phyloP scores from a whole-genome alignment of 2,888 invertebrate genomes.

The Nomada ruficornis region DNA sequence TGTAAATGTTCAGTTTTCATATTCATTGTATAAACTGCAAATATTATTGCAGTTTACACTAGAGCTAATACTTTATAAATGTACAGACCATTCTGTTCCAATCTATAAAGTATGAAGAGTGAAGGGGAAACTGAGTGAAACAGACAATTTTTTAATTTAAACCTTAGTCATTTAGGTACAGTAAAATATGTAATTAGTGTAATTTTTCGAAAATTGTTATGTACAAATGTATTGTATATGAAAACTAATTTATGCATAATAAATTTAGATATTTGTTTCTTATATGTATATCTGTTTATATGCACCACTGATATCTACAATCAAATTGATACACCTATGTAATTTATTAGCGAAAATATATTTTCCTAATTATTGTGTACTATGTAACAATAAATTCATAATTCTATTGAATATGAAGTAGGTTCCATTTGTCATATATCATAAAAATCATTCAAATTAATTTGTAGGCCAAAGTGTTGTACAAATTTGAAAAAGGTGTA shows the following conservation, averaged over 20 bases:
- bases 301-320: not conserved
- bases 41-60: slow-evolving; percentile 23
- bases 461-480: not conserved
- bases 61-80: slow-evolving; percentile 3
- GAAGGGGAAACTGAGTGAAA: not conserved
- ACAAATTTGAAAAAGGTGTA: not conserved
- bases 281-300: not conserved
- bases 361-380: slow-evolving; percentile 2
- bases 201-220: not conserved
- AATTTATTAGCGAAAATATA: not conserved
- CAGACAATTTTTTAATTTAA: not conserved
- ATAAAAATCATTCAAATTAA: not conserved
- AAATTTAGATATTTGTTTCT: not conserved
- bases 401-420: not conserved
- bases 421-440: not conserved
- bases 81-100: not conserved
- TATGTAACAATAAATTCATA: not conserved
- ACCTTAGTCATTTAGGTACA: not conserved
- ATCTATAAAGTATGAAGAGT: not conserved
- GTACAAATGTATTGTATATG: not conserved
- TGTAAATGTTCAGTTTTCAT: slow-evolving; percentile 6
- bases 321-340: not conserved
- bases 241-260: slow-evolving; percentile 13
- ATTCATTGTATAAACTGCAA: slow-evolving; percentile 9
- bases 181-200: not conserved